Base-by-base conservation (phyloP, 2,113 vertebrate genomes). In the Cephalopterus ornatus region DNA sequence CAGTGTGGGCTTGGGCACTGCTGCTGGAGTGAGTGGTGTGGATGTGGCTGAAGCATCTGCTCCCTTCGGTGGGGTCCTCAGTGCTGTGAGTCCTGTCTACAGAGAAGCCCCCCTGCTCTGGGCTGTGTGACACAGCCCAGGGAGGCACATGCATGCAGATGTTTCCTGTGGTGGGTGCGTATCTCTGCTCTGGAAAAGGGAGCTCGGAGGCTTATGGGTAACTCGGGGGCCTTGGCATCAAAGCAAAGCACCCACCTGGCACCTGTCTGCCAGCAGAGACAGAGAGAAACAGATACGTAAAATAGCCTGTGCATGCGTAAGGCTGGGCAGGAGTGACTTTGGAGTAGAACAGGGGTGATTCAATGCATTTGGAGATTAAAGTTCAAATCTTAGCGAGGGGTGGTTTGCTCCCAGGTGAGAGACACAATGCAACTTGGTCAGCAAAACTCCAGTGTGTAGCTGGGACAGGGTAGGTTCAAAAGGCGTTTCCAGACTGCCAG, bases 1-100 rank as follows among this genome's bases (percentile, higher is more conserved):
- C 0, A 9, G 2, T 0, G 1, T 21, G 42, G 35, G 24, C 9
- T 3, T 28, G 73, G 74, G 68, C 58, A 4, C 50, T 1, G 0
- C 66, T 12, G 79, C 61, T 23, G 0, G 11, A 20, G 47, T 15
- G 73, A 23, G 0, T 0, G 13, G 2, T 22, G 19, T 1, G 3
- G 5, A 20, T 15, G 33, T 37, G 37, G n/a, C 4, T 44, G 21
- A 33, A 37, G 17, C 8, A 1, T 41, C 66, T 32, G 9, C 23
- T 71, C 12, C 30, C 52, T 47, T 8, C 6, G 58, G 4, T 7
- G 53, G 39, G 26, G 3, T 30, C 50, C 53, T 37, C 5, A 20
- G 10, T 3, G n/a, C 63, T 6, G 1, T 4, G 27, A 8, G 32
- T 19, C 19, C 58, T 32, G 33, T 10, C 6, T 33, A 1, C 11